phyloP scores from a whole-genome alignment of 2,113 vertebrate species.

The Hystrix brachyura region DNA sequence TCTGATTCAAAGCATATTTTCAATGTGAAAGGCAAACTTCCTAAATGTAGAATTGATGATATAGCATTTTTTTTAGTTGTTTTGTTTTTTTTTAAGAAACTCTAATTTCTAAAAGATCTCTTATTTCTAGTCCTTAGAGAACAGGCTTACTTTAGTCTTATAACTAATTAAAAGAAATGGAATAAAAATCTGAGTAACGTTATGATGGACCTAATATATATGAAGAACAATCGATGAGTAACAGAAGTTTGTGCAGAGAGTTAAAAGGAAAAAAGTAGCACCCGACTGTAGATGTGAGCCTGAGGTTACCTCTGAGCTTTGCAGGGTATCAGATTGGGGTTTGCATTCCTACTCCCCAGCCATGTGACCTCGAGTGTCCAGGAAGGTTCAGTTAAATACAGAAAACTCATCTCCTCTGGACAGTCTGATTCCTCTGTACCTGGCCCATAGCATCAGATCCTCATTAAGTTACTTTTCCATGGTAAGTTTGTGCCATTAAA shows the following conservation, averaged over 20 bases:
- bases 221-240: background rate
- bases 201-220: background rate
- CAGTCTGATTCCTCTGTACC: background rate
- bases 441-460: background rate
- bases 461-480: background rate
- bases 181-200: constrained; percentile 44
- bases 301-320: background rate
- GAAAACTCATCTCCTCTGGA: background rate
- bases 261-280: background rate
- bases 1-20: constrained; percentile 37
- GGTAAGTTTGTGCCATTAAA: background rate
- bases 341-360: background rate
- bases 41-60: constrained; percentile 22
- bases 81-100: background rate
- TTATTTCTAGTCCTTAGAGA: background rate
- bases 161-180: constrained; percentile 41
- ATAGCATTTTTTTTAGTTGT: background rate
- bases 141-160: background rate
- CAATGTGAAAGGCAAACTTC: background rate
- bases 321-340: background rate
- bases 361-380: background rate
- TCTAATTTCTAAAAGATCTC: constrained; percentile 56
- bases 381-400: background rate
- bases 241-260: background rate
- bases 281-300: background rate